Percentiles rank a stretch among this genome's conserved stretches.
These are phyloP conservation scores for Cosmorhoe ocellata DNA, from an alignment of 2,888 invertebrate species.

Conservation along the genomic window DNA sequence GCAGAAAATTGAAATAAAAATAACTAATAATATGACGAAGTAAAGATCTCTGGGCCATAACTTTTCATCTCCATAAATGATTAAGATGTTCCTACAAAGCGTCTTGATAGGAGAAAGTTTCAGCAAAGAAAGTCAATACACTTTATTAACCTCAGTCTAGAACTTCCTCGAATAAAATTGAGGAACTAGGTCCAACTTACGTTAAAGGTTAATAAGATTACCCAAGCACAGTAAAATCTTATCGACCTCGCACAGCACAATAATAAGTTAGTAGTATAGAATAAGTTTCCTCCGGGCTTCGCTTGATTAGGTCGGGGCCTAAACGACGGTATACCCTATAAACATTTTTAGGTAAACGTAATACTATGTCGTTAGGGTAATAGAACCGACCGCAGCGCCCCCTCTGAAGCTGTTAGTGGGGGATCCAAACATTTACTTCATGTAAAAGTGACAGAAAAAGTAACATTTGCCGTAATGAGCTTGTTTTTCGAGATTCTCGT, in stretches of 20 bases:
- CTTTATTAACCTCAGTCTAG: conserved; percentile 8
- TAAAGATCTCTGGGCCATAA: no score
- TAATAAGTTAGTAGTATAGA: conserved; percentile 39
- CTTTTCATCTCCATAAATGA: not conserved
- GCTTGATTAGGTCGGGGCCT: conserved; percentile 70
- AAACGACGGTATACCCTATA: conserved; percentile 65
- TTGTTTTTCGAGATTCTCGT: conserved; percentile 28
- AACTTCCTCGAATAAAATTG: conserved; percentile 13
- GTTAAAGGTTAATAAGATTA: conserved; percentile 31
- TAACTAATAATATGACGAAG: no score
- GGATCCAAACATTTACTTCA: conserved; percentile 45
- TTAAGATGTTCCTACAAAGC: not conserved
- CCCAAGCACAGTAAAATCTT: conserved; percentile 30
- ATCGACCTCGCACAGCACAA: conserved; percentile 32
- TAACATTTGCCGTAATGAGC: conserved; percentile 36
- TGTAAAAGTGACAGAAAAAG: conserved; percentile 49
- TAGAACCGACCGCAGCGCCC: conserved; percentile 62
- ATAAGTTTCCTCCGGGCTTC: conserved; percentile 52
- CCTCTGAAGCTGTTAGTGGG: conserved; percentile 33
- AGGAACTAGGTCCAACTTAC: conserved; percentile 25
- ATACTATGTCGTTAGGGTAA: conserved; percentile 77
- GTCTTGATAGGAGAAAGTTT: not conserved
- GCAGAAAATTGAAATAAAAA: no score
- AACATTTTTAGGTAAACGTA: conserved; percentile 78
- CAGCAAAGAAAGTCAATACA: conserved; percentile 4